phyloP scores from a whole-genome alignment of 2,888 invertebrate species.

The Tetragnatha montana region DNA sequence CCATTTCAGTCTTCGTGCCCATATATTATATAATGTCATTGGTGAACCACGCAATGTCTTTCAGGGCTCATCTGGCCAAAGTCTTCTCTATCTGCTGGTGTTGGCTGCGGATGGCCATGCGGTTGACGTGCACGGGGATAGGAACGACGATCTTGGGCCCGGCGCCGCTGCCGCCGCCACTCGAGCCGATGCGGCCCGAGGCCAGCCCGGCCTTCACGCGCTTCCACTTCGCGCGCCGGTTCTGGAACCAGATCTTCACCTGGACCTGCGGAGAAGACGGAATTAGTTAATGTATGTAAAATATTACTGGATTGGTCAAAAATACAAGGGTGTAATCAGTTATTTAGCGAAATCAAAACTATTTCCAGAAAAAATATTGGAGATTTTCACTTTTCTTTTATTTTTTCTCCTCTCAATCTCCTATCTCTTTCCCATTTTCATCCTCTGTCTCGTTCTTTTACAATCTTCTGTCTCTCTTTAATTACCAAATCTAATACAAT shows the following conservation, averaged over 20 bases:
- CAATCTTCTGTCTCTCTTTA: too few relatives aligned
- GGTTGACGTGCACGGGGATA: conserved; percentile 96
- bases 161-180: conserved; percentile 77
- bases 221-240: conserved; percentile 96
- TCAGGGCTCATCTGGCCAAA: conserved; percentile 58
- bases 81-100: conserved; percentile 92
- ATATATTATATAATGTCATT: background rate
- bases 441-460: too few relatives aligned
- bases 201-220: conserved; percentile 91
- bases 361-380: too few relatives aligned
- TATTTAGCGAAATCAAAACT: too few relatives aligned
- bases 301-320: too few relatives aligned
- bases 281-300: too few relatives aligned
- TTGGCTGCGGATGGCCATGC: conserved; percentile 93
- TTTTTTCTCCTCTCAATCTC: too few relatives aligned
- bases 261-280: conserved; percentile 75
- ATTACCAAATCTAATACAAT: too few relatives aligned
- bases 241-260: conserved; percentile 99
- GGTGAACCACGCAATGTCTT: background rate
- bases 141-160: conserved; percentile 94
- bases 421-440: too few relatives aligned
- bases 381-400: too few relatives aligned
- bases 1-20: too few relatives aligned
- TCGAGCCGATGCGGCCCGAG: conserved; percentile 74
- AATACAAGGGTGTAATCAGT: too few relatives aligned